Conservation (phyloP, 2,888 invertebrate genomes). For the Bombylius discolor region DNA sequence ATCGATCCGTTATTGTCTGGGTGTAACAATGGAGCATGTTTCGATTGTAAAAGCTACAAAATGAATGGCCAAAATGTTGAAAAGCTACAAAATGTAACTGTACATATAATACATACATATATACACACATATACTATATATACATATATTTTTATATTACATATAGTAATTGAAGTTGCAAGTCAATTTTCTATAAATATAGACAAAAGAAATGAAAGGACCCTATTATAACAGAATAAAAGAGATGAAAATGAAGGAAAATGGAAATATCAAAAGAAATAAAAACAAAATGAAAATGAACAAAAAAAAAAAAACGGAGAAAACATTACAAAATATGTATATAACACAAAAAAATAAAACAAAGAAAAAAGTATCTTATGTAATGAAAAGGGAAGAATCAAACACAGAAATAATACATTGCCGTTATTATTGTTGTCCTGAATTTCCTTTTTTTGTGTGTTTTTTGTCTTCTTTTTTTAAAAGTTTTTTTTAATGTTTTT, state of each 20-base stretch:
- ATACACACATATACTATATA: background rate
- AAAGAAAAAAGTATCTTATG: constrained; percentile 3
- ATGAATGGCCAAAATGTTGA: constrained; percentile 1
- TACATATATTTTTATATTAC: no score
- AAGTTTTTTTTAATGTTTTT: no score
- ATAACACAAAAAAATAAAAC: background rate
- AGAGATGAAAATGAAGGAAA: background rate
- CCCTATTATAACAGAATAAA: background rate
- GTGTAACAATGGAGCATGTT: constrained; percentile 14
- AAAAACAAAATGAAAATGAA: constrained; percentile 1
- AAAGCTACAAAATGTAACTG: background rate
- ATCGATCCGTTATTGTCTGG: constrained; percentile 17
- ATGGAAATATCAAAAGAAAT: background rate
- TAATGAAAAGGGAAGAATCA: constrained; percentile 3
- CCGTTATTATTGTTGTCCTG: constrained; percentile 1
- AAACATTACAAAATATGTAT: constrained; percentile 1
- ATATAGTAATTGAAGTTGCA: constrained; percentile 5
- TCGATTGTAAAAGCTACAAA: constrained; percentile 5
- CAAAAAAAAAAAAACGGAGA: background rate
- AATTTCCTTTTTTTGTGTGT: background rate
- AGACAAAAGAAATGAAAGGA: constrained; percentile 3
- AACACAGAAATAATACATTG: constrained; percentile 5
- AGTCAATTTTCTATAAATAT: constrained; percentile 10
- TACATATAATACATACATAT: background rate
- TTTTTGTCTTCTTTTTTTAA: background rate